Evolutionary conservation across 2,797 vertebrate genomes (phyloP), one percentile per base, ranked within the genome.

Genomic region (Sebastes hubbsi): DNA sequence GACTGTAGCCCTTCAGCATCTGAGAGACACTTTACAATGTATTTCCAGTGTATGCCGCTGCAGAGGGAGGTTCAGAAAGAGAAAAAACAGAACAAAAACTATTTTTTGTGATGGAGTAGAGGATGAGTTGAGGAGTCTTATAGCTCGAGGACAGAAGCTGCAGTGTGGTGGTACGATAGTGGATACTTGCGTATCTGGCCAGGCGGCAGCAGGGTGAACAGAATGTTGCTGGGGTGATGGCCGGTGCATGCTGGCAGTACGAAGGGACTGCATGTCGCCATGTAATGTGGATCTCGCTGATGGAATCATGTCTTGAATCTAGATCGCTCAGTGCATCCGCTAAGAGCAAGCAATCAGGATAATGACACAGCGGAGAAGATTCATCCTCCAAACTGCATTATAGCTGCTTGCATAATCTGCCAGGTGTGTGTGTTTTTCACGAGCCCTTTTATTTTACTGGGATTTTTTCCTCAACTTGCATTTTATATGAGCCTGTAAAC

Each of bases 341-440:
- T 4, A 3, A 25, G 11, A 8, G 4, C 8, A 12, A 64, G 24
- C 10, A 22, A 52, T 77, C 24, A n/a, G n/a, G 13, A 66, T 25
- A 49, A 62, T 56, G 61, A 22, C 30, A 46, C 34, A 60, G 27
- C 1, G 24, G 27, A 2, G 2, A 16, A 32, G 6, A 67, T 2
- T 75, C 30, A 6, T 8, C 5, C n/a, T 65, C 25, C 22, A 4
- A 63, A 42, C 14, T 7, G 4, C n/a, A 13, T 60, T 22, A 42
- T 1, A 16, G n/a, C n/a, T 13, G 63, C 38, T 63, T 61, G 20
- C 4, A 8, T 46, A 72, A 84, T 68, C 25, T n/a, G 4, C 16
- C 80, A 78, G 75, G 30, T 80, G 74, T 77, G 34, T 77, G 34
- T 54, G 56, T 1, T 49, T 42, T 62, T 13, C 10, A 36, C 1